phyloP scores from a whole-genome alignment of 2,113 vertebrate species.

The Hipposideros armiger region DNA sequence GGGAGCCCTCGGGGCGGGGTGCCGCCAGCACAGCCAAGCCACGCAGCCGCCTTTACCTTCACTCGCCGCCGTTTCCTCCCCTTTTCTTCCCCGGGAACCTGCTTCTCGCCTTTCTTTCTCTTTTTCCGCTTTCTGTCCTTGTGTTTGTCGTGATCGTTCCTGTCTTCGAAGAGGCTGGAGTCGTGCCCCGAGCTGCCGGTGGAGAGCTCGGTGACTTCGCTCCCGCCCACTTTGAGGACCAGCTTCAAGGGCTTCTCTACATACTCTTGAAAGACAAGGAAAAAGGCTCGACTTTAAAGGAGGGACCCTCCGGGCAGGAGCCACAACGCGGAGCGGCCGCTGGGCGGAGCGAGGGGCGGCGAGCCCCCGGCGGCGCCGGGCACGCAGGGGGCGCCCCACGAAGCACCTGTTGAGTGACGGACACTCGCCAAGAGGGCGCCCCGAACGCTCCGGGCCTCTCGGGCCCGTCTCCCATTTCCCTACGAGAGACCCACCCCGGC shows the following conservation, averaged over 20 bases:
- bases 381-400: neutral
- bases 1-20: neutral
- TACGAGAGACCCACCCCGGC: neutral
- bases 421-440: neutral
- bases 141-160: constrained; percentile 92
- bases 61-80: constrained; percentile 90
- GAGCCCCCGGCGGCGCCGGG: neutral
- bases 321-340: too few relatives aligned
- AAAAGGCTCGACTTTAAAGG: neutral
- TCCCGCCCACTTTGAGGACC: constrained; percentile 97
- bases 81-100: constrained; percentile 91
- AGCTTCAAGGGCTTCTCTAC: constrained; percentile 95
- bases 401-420: constrained; percentile 54
- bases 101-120: constrained; percentile 96
- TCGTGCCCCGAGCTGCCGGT: constrained; percentile 93
- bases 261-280: constrained; percentile 82
- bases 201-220: constrained; percentile 94
- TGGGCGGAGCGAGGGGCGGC: too few relatives aligned
- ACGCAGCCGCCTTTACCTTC: constrained; percentile 57
- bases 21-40: neutral
- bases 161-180: constrained; percentile 89
- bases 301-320: neutral
- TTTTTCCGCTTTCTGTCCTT: constrained; percentile 96
- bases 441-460: neutral
- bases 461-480: neutral